phyloP scores from a whole-genome alignment of 2,797 vertebrate species.

The Oceanodroma leucorhoa region DNA sequence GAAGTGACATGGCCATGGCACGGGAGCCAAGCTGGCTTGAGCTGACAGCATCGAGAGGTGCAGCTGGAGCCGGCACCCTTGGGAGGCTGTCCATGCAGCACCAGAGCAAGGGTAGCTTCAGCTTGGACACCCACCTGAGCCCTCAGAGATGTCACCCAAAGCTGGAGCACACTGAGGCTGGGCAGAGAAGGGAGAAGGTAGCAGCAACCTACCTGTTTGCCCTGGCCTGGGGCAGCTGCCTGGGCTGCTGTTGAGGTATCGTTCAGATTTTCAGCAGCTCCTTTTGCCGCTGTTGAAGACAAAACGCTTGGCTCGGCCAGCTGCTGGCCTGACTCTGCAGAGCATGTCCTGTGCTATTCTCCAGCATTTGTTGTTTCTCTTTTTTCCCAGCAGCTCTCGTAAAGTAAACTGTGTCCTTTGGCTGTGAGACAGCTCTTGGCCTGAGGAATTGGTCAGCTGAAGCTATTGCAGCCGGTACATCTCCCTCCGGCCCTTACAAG shows the following conservation, averaged over 20 bases:
- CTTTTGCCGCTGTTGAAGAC: not conserved
- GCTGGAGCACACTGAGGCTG: not conserved
- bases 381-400: not conserved
- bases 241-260: not conserved
- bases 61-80: not conserved
- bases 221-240: not conserved
- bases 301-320: rapidly evolving
- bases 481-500: not conserved
- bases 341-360: not conserved
- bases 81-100: not conserved
- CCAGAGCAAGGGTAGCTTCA: not conserved
- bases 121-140: not conserved
- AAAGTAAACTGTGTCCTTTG: not conserved
- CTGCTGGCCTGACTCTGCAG: not conserved
- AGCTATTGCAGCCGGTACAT: not conserved
- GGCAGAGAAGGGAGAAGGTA: not conserved
- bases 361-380: not conserved
- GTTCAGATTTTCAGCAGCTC: not conserved
- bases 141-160: not conserved
- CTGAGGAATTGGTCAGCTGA: not conserved
- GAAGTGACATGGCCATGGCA: not conserved
- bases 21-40: not conserved
- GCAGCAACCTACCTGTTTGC: not conserved
- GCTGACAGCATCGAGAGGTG: not conserved
- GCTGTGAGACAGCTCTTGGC: not conserved